A percentile compares a stretch with the other conserved stretches of the same genome.
Conservation (phyloP, 2,888 invertebrate species). For the Leptinotarsa juncta region DNA sequence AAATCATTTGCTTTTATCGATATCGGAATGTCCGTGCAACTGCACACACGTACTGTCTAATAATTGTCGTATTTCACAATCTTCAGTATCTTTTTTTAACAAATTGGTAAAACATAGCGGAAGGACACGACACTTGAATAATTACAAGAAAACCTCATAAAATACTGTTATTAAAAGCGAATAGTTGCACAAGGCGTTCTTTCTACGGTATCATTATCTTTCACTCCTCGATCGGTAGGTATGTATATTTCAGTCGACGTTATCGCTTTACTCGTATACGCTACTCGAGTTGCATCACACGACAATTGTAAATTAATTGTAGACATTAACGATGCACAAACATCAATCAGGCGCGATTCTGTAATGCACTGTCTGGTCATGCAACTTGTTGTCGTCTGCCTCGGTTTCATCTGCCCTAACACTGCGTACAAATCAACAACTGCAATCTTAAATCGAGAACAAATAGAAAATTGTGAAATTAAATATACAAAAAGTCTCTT, state of each 20-base stretch:
- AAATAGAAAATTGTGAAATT: no score
- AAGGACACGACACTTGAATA: background rate
- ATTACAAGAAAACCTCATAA: background rate
- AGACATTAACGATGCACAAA: background rate
- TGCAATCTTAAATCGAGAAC: no score
- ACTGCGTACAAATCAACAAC: no score
- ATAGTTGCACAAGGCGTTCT: background rate
- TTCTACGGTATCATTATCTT: background rate
- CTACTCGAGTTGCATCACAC: background rate
- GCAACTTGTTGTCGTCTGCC: no score
- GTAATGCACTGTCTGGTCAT: background rate
- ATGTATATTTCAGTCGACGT: background rate
- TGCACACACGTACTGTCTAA: no score
- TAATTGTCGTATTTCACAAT: background rate
- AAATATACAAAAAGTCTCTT: no score
- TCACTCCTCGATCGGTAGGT: background rate
- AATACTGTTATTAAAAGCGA: background rate
- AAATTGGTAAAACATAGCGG: background rate
- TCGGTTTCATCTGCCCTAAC: no score
- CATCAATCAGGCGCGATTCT: background rate
- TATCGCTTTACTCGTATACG: background rate
- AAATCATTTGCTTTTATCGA: no score
- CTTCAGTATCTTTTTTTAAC: background rate
- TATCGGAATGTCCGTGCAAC: no score
- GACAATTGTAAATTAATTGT: slow-evolving; percentile 1